Base-by-base conservation (phyloP, 2,113 vertebrate species). In the Cyprinodon tularosa region DNA sequence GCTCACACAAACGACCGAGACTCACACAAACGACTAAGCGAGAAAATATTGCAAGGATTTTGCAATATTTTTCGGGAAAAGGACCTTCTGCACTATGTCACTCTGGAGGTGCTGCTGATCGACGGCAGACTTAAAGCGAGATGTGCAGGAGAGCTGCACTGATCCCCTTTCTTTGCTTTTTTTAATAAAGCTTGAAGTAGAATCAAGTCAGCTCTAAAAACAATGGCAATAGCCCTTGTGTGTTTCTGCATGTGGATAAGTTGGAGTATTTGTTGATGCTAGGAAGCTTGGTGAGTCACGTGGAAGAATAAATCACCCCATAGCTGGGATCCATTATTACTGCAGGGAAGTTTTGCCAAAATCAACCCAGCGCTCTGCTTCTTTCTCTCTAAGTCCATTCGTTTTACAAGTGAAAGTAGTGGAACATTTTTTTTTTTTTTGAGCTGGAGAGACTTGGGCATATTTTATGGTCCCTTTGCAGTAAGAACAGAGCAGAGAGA, bases 241-340 rank as follows among this genome's bases (percentile, higher is more conserved):
- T 74, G 44, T 77, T 77, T 77, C 79, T 79, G 80, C 79, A 82
- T 84, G 81, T 83, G 82, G 68, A 77, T 70, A 76, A 75, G 88
- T 77, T 65, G 0, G 66, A 71, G 84, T 70, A 84, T 91, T 82
- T 87, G 86, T 89, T 88, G 88, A 84, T 62, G 87, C 77, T 84
- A 60, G 71, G 6, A 80, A 77, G 84, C 83, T 81, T 59, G 37
- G 84, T 86, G 71, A 85, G 90, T 91, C 92, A 92, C 90, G 88
- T 90, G 92, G 61, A 77, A 72, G 86, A 89, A 88, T 85, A 90
- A 92, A 92, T 91, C 90, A 88, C 67, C 84, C 80, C 72, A 77
- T 80, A 87, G 90, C 91, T 90, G 90, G 87, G 83, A 91, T 91
- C 86, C 90, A 93, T 93, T 93, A 92, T 92, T 89, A 89, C 88